Evolutionary conservation across 2,888 invertebrate species (phyloP), one percentile per base, ranked within the genome.

Genomic region (Philereme transversata): DNA sequence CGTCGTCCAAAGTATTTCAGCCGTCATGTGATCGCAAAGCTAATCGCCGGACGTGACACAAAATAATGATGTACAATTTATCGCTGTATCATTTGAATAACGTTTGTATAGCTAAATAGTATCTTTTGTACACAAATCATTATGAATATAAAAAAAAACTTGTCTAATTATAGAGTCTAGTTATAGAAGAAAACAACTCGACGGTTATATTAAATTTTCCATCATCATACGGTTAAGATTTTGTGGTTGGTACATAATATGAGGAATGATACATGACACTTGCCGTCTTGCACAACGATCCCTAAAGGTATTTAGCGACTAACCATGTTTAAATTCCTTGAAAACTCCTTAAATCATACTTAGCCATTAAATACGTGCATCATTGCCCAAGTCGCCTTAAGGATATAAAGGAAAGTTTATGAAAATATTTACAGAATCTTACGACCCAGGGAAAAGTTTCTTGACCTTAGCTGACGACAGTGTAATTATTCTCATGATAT

Each of bases 21-120:
- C 59, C 60, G 57, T 75, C 69, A 74, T 76, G 69, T 75, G 69
- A 76, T 72, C 67, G 55, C 67, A 59, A 66, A 70, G 49, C 54
- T 67, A 70, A 73, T 69, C 54, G 67, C 75, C 80, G 79, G 80
- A 81, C 71, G 73, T 82, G 76, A 77, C 76, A 71, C 34, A 57
- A 66, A 66, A 65, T 71, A 77, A 79, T 77, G 66, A 73, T 73
- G 72, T 72, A 69, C 69, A 74, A 75, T 79, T 74, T 78, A 71
- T 70, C 51, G 53, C 54, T 46, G 59, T 61, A 64, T 63, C 66
- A 70, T 71, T 68, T 58, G 62, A 66, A 68, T 67, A 62, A 54
- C 53, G 65, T 72, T 73, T 69, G 61, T 34, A 62, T 50, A 60
- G 57, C 33, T 58, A 58, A 61, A 61, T 62, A 60, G 53, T 63